Conservation (phyloP, 2,888 invertebrate genomes). For the Drosophila mayaguana region DNA sequence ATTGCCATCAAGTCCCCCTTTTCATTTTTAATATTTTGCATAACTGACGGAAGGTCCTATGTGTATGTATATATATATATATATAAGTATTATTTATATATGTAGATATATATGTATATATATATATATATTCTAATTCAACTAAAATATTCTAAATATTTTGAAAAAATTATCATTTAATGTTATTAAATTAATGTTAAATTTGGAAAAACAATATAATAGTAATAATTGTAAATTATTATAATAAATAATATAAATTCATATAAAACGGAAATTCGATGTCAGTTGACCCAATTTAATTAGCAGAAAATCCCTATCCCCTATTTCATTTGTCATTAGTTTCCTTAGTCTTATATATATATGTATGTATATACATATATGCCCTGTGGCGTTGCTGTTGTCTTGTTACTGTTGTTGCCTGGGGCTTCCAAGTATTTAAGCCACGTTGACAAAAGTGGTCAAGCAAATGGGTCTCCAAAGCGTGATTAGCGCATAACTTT, state of each 20-base stretch:
- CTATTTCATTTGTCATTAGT: neutral
- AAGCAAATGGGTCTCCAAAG: conserved; percentile 54
- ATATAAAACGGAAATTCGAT: neutral
- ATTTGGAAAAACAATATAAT: neutral
- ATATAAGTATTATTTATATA: too few relatives aligned
- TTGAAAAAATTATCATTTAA: too few relatives aligned
- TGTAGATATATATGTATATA: too few relatives aligned
- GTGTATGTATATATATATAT: too few relatives aligned
- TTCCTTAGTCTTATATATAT: neutral
- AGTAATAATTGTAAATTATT: neutral
- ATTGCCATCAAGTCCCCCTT: too few relatives aligned
- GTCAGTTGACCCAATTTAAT: neutral
- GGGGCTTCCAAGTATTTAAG: conserved; percentile 51
- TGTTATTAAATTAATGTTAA: too few relatives aligned
- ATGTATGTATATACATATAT: neutral
- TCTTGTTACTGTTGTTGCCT: neutral
- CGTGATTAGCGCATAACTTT: conserved; percentile 62
- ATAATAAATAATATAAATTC: too few relatives aligned
- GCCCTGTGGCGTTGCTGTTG: neutral
- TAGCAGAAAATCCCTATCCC: neutral
- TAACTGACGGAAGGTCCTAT: too few relatives aligned
- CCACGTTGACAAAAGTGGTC: conserved; percentile 43
- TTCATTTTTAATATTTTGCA: too few relatives aligned
- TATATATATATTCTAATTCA: too few relatives aligned
- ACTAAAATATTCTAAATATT: too few relatives aligned